Conservation (phyloP, 2,888 invertebrate species). For the Hemithea aestivaria region DNA sequence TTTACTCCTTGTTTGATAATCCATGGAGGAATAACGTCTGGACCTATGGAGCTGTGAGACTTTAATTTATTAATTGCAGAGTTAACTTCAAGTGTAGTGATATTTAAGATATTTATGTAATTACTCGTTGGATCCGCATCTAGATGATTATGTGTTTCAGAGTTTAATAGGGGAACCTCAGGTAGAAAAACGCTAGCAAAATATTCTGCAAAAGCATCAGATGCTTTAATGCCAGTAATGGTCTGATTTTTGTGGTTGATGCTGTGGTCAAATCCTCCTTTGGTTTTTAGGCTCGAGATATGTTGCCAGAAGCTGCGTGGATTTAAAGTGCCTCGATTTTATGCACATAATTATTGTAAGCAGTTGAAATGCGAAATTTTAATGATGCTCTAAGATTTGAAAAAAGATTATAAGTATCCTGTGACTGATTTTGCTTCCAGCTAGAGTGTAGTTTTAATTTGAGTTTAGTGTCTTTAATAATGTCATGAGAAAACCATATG, state of each 20-base stretch:
- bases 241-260: slow-evolving; percentile 1
- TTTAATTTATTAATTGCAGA: slow-evolving; percentile 3
- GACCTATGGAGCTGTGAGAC: not conserved
- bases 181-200: slow-evolving; percentile 6
- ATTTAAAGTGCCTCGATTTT: not conserved
- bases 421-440: not conserved
- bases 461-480: not conserved
- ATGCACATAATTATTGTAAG: not conserved
- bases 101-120: slow-evolving; percentile 1
- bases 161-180: not conserved
- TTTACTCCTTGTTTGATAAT: not conserved
- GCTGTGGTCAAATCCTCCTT: slow-evolving; percentile 4
- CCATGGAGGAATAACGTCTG: not conserved
- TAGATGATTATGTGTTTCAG: not conserved
- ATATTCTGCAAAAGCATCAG: slow-evolving; percentile 3
- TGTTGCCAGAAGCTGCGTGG: slow-evolving; percentile 5
- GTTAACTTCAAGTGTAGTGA: not conserved
- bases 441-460: slow-evolving; percentile 1
- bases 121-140: not conserved
- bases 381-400: not conserved
- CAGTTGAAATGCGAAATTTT: not conserved
- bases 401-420: not conserved
- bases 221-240: not conserved
- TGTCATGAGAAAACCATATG: slow-evolving; percentile 6
- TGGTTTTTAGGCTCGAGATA: not conserved